Percentiles rank a stretch among this genome's conserved stretches.
These are phyloP conservation scores for Anas bernieri DNA, from an alignment of 2,797 vertebrate species.

Conservation along the genomic window DNA sequence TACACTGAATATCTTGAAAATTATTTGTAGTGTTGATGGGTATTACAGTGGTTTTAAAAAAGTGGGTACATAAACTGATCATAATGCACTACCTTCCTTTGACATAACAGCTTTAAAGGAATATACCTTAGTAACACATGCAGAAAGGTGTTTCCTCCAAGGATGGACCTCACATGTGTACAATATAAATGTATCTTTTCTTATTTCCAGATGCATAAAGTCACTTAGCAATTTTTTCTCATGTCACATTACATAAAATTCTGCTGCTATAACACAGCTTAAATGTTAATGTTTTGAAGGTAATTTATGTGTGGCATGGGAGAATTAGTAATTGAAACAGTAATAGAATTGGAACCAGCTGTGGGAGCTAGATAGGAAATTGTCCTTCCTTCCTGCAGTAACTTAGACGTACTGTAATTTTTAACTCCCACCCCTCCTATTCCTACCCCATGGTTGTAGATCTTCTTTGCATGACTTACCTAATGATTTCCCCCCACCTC, in stretches of 20 bases:
- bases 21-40: not conserved
- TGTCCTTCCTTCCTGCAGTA: slow-evolving; percentile 74
- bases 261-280: slow-evolving; percentile 41
- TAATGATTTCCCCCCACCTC: not conserved
- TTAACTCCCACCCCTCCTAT: not conserved
- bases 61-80: not conserved
- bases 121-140: not conserved
- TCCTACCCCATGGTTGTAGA: slow-evolving; percentile 15
- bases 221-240: slow-evolving; percentile 43
- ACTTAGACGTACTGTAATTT: slow-evolving; percentile 65
- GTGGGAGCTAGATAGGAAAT: slow-evolving; percentile 74
- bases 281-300: slow-evolving; percentile 63
- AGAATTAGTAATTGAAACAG: slow-evolving; percentile 74
- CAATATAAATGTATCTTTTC: slow-evolving; percentile 16
- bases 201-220: slow-evolving; percentile 7
- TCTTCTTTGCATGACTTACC: slow-evolving; percentile 16
- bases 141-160: not conserved
- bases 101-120: not conserved
- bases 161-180: not conserved
- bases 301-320: slow-evolving; percentile 75
- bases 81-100: not conserved
- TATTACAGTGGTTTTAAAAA: not conserved
- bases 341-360: slow-evolving; percentile 79
- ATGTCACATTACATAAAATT: slow-evolving; percentile 63
- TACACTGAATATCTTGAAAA: not conserved